Base-by-base conservation (phyloP, 2,888 invertebrate genomes). In the Hedya salicella region DNA sequence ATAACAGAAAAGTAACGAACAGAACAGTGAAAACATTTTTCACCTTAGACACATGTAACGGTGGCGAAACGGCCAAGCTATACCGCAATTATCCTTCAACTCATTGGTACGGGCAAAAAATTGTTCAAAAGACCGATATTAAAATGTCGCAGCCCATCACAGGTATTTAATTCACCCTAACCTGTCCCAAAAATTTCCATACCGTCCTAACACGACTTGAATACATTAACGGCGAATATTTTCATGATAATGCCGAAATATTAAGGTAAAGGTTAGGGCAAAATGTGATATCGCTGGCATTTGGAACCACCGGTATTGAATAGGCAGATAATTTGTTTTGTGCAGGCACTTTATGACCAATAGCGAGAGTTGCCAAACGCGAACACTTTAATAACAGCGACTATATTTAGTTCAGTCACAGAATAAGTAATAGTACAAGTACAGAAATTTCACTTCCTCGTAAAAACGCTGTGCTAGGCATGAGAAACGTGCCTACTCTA, bases 151-250 rank as follows among this genome's bases (percentile, higher is more conserved):
- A n/a, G 21, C 53, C 25, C 21, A 39, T 53, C 52, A 11, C 21
- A 42, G 52, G 65, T 46, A 60, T 65, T 65, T 64, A 30, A 60
- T 59, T 65, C 64, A 32, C 52, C 44, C 36, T 49, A 42, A 52
- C 57, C 64, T 59, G 44, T 17, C 59, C 65, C 59, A 50, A 64
- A 65, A 59, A 65, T 65, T 60, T 65, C 65, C 65, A 65, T 59
- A 64, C 50, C 63, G 49, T 49, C 50, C 59, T 65, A 39, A 57
- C 66, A 61, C 60, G 65, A 54, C 60, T 36, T n/a, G 66, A 66
- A 66, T 61, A 61, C 61, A 66, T 66, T 66, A 66, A 49, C 48
- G 53, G 48, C n/a, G 48, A 66, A 66, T 65, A 65, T 65, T 61
- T 61, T 30, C 42, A 54, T 59, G 39, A 48, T 54, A 61, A 66